Base-by-base conservation (phyloP, 2,113 vertebrate species). In the Microtus oregoni region DNA sequence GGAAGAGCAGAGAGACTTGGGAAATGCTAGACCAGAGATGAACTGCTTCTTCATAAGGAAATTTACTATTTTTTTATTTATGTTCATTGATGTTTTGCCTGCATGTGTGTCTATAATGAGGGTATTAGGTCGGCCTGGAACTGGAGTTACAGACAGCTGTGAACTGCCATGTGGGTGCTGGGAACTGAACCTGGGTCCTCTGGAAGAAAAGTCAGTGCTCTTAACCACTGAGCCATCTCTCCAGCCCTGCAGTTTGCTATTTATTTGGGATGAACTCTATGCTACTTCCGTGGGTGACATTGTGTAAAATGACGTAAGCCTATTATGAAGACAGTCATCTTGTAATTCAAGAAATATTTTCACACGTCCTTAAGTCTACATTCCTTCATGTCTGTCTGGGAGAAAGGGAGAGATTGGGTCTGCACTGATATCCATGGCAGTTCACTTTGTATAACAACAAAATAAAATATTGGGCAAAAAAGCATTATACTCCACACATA, bases 1-100 rank as follows among this genome's bases (percentile, higher is more conserved):
- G 81, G 95, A 96, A 96, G 77, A 92, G 77, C 41, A 70, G 70
- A 76, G 92, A 95, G 82, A 82, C 92, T 22, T 79, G 35, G 44
- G 55, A 87, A 92, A 88, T 58, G 87, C 38, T 90, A 81, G 90
- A 55, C 17, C 70, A 55, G 22, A 92, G 91, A 81, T 65, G 77
- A 96, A 79, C 82, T 67, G 63, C 77, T 94, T 96, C 58, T 92
- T 83, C 63, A 73, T 20, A 92, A 50, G 87, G 89, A 47, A 89
- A 41, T 58, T 94, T 55, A 38, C 65, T 68, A 35, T 9, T 38
- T n/a, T 32, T 32, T 72, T 19, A 1, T 72, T 73, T 73, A 73
- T 38, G 70, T 22, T 8, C 70, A 10, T 73, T n/a, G 35, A 3
- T 73, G 70, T 73, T 38, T 73, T 38, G 35, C 70, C 19, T 20